Conservation (phyloP, 1,140 invertebrate genomes). For the Zelostemma sp. region DNA sequence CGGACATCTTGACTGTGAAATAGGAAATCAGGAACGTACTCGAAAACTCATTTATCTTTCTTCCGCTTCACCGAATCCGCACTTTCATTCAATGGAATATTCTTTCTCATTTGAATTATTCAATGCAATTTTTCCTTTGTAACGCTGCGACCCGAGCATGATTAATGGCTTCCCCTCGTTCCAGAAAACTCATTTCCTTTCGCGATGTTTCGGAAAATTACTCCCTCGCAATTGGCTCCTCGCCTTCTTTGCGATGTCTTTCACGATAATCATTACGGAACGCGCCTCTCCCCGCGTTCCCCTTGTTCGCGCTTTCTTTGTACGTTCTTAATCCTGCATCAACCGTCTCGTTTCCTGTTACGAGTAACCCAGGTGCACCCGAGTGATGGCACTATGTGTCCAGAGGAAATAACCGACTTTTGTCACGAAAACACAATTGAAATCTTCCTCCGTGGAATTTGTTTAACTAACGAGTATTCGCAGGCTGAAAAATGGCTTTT, state of each 20-base stretch:
- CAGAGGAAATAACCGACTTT: conserved; percentile 10
- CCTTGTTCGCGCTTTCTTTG: conserved; percentile 8
- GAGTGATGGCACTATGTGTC: background rate
- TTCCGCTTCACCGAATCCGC: background rate
- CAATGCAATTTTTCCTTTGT: background rate
- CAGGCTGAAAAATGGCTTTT: too few species aligned
- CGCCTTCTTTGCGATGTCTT: conserved; percentile 18
- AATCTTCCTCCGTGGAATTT: too few species aligned
- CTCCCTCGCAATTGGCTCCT: conserved; percentile 16
- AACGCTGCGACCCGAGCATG: too few species aligned
- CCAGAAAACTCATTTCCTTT: conserved; percentile 9
- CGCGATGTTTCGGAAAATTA: background rate
- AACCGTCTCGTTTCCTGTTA: conserved; percentile 32
- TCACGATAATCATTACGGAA: conserved; percentile 22
- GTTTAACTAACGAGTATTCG: too few species aligned
- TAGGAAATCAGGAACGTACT: too few species aligned
- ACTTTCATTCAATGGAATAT: background rate
- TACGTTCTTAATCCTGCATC: conserved; percentile 12
- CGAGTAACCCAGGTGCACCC: conserved; percentile 23
- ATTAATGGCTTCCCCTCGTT: background rate
- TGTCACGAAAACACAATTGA: too few species aligned
- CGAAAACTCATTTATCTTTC: background rate
- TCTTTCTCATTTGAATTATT: background rate
- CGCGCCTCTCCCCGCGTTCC: conserved; percentile 7
- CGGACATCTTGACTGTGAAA: too few species aligned